Evolutionary conservation across 1,140 invertebrate genomes (phyloP), one percentile per base, ranked within the genome.

Genomic region (Pseudomyrmex pallidus): DNA sequence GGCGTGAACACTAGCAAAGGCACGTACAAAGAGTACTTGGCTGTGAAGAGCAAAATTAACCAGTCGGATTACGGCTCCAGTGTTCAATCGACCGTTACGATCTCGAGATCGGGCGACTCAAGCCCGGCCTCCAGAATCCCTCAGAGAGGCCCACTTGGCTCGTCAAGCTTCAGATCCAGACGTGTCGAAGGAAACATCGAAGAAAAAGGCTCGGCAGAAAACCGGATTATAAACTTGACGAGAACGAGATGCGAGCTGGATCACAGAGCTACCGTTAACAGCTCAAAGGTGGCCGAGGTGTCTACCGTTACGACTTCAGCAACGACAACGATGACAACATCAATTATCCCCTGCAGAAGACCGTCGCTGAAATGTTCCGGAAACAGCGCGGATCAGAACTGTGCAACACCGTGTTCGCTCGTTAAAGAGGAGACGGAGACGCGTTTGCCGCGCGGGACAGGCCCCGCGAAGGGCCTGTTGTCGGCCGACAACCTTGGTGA

Each of bases 21-120:
- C 5, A 83, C 89, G 0, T 92, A 92, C 68, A 91, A 90, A 17
- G 90, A 92, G 61, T 92, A 92, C 35, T 72, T 92, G 0, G 89
- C 90, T 0, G 64, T 78, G 50, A 90, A 84, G 62, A 90, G 35
- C 66, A 84, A 78, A 54, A 68, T 56, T 2, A 90, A 87, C 50
- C 90, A 91, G 15, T 86, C 88, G 12, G 91, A 91, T 82, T 90
- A 90, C 44, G 85, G 86, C 9, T 90, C 85, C 66, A 66, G 74
- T 46, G 74, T 78, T 57, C 78, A 72, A 9, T 61, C 82, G 1
- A 77, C 17, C 15, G 35, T 17, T 25, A 15, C 57, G 12, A 22
- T 20, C 10, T 57, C 59, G 20, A 74, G 56, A 74, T 61, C 84
- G 1, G 70, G 89, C 12, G 90, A 90, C n/a, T 76, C 74, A 15